Base-by-base conservation (phyloP, 2,888 invertebrate species). In the Cosmorhoe ocellata region DNA sequence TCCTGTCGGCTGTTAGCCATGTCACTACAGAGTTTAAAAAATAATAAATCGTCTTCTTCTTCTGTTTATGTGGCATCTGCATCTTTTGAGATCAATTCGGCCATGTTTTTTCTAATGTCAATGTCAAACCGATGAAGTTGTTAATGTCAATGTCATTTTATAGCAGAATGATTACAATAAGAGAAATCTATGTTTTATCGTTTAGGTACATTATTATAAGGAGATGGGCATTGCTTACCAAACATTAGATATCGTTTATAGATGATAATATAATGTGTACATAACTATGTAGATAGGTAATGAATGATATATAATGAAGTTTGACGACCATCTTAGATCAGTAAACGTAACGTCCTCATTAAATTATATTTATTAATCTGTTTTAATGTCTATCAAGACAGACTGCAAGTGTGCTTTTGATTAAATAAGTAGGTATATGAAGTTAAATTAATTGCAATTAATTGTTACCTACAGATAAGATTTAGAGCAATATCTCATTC, bases 61-160 rank as follows among this genome's bases (percentile, higher is more conserved):
- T n/a, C n/a, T n/a, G n/a, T n/a, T n/a, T n/a, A n/a, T n/a, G n/a
- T n/a, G n/a, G n/a, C n/a, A n/a, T n/a, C n/a, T n/a, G n/a, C n/a
- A n/a, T n/a, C n/a, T n/a, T n/a, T n/a, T n/a, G n/a, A n/a, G n/a
- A 6, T 3, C 5, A 0, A 3, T 3, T 61, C 67, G 59, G 72
- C 71, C 72, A 76, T 74, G 38, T 73, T 75, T 59, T 32, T 54
- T 56, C 34, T 49, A n/a, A 46, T 39, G 27, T 46, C 38, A 39
- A 33, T 32, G 38, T 39, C 32, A 33, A 32, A 24, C 6, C 11
- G 31, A 12, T n/a, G 6, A 9, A n/a, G n/a, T n/a, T n/a, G n/a
- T n/a, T 12, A 40, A 22, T 40, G 40, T 40, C 31, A 40, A 31
- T 22, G 31, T 31, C 30, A 37, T 27, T n/a, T 37, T 28, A 28